phyloP scores from a whole-genome alignment of 1,140 invertebrate species.

The Coenobita brevimanus region DNA sequence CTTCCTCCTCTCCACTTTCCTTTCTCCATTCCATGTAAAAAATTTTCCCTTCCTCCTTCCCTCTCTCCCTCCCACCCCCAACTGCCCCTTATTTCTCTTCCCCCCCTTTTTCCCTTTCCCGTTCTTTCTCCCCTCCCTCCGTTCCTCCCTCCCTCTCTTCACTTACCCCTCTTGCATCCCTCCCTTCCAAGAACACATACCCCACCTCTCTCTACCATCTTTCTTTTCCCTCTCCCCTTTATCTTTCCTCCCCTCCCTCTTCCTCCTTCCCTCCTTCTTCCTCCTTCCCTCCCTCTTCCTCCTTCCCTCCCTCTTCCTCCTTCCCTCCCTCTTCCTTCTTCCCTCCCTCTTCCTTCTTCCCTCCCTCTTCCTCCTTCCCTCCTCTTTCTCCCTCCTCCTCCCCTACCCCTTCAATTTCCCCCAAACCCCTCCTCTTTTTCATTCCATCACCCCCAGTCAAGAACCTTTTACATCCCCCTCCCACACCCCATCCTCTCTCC shows the following conservation, averaged over 20 bases:
- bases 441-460: not conserved
- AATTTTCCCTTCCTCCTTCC: not conserved
- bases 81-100: not conserved
- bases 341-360: not conserved
- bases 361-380: not conserved
- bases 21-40: not conserved
- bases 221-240: not conserved
- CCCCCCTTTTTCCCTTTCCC: not conserved
- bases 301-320: not conserved
- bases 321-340: not conserved
- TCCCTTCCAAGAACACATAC: not conserved
- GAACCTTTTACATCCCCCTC: not conserved
- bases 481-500: not conserved
- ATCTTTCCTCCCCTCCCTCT: not conserved
- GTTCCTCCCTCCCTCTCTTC: too few species aligned
- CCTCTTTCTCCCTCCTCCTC: not conserved
- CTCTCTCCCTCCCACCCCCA: not conserved
- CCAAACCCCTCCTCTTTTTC: not conserved
- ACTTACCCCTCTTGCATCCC: not conserved
- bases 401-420: not conserved
- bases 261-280: not conserved
- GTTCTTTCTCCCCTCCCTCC: constrained; percentile 1
- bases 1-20: too few species aligned
- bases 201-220: not conserved
- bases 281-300: not conserved